Evolutionary conservation across 2,113 vertebrate species (phyloP).

Genomic region (Galeopterus variegatus): DNA sequence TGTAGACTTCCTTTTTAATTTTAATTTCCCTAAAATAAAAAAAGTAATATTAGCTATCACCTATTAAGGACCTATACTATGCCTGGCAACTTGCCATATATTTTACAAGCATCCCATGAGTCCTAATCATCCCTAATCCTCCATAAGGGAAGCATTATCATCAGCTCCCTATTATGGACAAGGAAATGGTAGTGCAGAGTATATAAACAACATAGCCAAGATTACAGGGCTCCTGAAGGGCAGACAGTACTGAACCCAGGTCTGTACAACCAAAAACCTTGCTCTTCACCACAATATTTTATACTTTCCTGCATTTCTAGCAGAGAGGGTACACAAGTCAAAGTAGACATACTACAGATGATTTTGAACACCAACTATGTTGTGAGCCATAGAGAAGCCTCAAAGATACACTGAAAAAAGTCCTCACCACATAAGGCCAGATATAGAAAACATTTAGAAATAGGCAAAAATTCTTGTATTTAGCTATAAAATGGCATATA

Average conservation of each 20-base stretch:
- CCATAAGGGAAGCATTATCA: not conserved
- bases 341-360: not conserved
- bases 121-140: not conserved
- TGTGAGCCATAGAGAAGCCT: not conserved
- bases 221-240: not conserved
- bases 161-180: not conserved
- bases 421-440: not conserved
- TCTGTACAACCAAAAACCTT: not conserved
- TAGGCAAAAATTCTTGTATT: not conserved
- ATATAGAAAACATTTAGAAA: slow-evolving; percentile 36
- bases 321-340: not conserved
- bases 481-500: not conserved
- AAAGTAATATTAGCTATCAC: not conserved
- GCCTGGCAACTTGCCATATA: not conserved
- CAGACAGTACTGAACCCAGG: not conserved
- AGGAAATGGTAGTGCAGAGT: not conserved
- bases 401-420: not conserved
- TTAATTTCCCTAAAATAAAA: not conserved
- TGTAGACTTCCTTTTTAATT: not conserved
- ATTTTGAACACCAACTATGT: not conserved
- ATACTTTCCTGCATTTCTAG: not conserved
- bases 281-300: too few relatives aligned
- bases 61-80: not conserved
- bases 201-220: not conserved
- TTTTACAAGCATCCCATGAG: not conserved